Conservation (phyloP, 2,797 vertebrate species). For the Uromys caudimaculatus region DNA sequence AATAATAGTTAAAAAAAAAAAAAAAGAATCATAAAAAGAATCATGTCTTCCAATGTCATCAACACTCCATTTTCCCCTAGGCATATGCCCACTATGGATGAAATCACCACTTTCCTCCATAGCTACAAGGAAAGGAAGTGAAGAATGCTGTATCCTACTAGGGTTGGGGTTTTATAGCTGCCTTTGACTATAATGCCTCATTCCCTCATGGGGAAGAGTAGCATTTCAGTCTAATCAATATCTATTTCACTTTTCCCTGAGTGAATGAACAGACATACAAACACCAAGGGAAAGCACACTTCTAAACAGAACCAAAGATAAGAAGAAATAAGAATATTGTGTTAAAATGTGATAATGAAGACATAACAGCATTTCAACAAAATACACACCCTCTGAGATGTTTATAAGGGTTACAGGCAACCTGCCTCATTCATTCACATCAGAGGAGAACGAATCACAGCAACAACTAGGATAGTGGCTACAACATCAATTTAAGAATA, state of each 20-base stretch:
- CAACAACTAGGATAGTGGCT: slow-evolving; percentile 13
- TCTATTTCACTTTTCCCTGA: neutral
- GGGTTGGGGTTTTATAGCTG: slow-evolving; percentile 1
- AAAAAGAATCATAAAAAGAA: too few relatives aligned
- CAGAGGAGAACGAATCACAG: slow-evolving; percentile 64
- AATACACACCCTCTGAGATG: neutral
- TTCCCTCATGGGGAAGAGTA: neutral
- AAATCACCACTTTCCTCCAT: slow-evolving; percentile 43
- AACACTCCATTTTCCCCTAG: neutral
- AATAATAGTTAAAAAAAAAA: too few relatives aligned
- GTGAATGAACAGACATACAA: neutral
- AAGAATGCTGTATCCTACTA: neutral
- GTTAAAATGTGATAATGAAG: slow-evolving; percentile 61
- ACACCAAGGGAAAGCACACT: neutral
- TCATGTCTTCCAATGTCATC: slow-evolving; percentile 47
- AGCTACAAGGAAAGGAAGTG: neutral
- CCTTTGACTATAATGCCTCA: slow-evolving; percentile 18
- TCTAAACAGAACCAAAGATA: slow-evolving; percentile 33
- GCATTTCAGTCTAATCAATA: slow-evolving; percentile 21
- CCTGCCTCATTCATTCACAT: slow-evolving; percentile 29
- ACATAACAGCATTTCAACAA: neutral
- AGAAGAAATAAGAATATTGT: slow-evolving; percentile 42
- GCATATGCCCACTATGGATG: neutral
- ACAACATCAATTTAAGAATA: slow-evolving; percentile 56
- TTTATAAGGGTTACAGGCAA: slow-evolving; percentile 25